Evolutionary conservation across 2,113 vertebrate species (phyloP), one percentile per base, ranked within the genome.

Genomic region (Microcebus griseorufus): DNA sequence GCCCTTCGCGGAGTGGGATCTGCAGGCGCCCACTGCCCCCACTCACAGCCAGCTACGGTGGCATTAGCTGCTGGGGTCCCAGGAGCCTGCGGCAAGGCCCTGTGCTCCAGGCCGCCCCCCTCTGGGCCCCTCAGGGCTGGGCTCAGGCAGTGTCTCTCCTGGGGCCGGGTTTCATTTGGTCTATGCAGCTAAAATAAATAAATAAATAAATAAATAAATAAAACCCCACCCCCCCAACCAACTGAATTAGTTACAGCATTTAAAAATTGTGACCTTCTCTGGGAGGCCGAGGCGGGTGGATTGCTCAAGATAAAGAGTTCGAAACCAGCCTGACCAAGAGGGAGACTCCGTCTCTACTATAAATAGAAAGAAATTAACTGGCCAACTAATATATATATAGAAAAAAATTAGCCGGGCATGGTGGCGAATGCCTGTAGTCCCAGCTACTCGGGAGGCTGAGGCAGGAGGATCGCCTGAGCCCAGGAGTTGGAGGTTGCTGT

Each of bases 21-120:
- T 80, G 53, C 11, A 4, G 70, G 18, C 39, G 48, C 48, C 58
- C 2, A 2, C 6, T 17, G 51, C 3, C 48, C 48, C 39, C n/a
- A 25, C 32, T 69, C 75, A 16, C 0, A 58, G 85, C 1, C 22
- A 23, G 67, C 34, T 9, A 1, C 1, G 29, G 48, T 32, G 83
- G 18, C 9, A 42, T 20, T 3, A 37, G 62, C 34, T 69, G 80
- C 48, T 3, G 3, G 48, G n/a, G 42, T 39, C 48, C 14, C 0
- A 10, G 27, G 32, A 60, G 67, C 39, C 73, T 62, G 78, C n/a
- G 25, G 5, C 0, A 14, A 20, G 58, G n/a, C 32, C 12, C 48
- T 39, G n/a, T 3, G 62, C 37, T 27, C 6, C 20, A 0, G 0
- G 11, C 8, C 32, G 53, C 29, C 6, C 6, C 75, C 7, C 2